These are phyloP conservation scores for Spodoptera frugiperda DNA, from an alignment of 1,140 invertebrate species.

Conservation along the genomic window DNA sequence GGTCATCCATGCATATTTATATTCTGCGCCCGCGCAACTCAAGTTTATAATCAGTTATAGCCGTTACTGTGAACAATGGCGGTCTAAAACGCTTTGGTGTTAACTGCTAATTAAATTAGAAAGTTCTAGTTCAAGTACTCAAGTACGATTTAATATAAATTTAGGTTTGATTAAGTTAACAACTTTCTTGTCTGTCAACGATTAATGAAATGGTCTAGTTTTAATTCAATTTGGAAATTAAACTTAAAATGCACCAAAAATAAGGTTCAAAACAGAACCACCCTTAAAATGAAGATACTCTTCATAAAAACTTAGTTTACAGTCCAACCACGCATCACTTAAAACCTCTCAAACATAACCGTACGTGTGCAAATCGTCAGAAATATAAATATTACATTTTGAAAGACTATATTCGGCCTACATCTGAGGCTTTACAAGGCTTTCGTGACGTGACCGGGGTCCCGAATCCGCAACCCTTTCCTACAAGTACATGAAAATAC, in stretches of 20 bases:
- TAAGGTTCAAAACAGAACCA: no score
- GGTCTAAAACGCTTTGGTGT: conserved; percentile 17
- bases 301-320: neutral
- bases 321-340: neutral
- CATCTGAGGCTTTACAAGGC: neutral
- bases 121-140: neutral
- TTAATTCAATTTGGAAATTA: no score
- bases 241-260: no score
- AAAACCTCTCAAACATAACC: conserved; percentile 2
- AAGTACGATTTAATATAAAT: neutral
- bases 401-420: conserved; percentile 18
- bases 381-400: conserved; percentile 32
- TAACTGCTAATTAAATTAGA: conserved; percentile 15
- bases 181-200: no score
- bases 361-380: conserved; percentile 3
- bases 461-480: conserved; percentile 16
- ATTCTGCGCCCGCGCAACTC: conserved; percentile 7
- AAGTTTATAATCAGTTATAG: neutral
- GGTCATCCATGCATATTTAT: conserved; percentile 28
- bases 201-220: no score
- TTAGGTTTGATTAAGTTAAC: neutral
- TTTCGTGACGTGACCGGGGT: conserved; percentile 6
- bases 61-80: conserved; percentile 23
- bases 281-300: no score
- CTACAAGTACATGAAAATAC: neutral